These are phyloP conservation scores for Poecile montanus DNA, from an alignment of 2,797 vertebrate species.

Conservation along the genomic window DNA sequence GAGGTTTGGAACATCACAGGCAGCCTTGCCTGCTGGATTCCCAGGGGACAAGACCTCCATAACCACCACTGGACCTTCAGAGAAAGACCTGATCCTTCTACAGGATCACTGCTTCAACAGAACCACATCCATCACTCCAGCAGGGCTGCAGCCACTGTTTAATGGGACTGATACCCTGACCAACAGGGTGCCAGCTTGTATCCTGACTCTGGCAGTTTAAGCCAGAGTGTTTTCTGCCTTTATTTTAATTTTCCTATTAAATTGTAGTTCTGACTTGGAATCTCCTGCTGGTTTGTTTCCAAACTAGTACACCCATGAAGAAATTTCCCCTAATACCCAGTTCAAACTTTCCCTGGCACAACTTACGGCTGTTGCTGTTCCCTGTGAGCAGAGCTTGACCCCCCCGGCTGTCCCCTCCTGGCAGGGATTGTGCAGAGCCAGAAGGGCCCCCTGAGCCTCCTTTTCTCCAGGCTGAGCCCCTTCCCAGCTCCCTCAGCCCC, in stretches of 20 bases:
- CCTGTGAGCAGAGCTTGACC: neutral
- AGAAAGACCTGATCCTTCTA: neutral
- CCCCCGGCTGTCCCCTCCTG: neutral
- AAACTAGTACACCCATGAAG: neutral
- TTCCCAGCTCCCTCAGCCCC: rapidly evolving
- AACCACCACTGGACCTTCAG: neutral
- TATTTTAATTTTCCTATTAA: neutral
- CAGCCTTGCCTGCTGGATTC: neutral
- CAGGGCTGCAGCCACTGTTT: neutral
- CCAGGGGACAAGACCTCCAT: neutral
- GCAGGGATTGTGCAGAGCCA: neutral
- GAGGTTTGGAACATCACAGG: neutral
- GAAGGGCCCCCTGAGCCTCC: neutral
- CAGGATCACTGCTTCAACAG: neutral
- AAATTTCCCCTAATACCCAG: neutral
- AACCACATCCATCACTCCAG: neutral
- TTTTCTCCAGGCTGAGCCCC: neutral
- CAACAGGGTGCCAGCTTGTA: neutral
- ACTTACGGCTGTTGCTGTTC: neutral
- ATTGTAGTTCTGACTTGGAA: neutral
- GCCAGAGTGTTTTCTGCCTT: neutral
- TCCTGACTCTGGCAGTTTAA: neutral
- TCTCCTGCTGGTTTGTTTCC: neutral
- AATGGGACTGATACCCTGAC: neutral
- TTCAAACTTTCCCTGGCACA: neutral